These are phyloP conservation scores for Falcunculus frontatus DNA, from an alignment of 2,113 vertebrate genomes.

Conservation along the genomic window DNA sequence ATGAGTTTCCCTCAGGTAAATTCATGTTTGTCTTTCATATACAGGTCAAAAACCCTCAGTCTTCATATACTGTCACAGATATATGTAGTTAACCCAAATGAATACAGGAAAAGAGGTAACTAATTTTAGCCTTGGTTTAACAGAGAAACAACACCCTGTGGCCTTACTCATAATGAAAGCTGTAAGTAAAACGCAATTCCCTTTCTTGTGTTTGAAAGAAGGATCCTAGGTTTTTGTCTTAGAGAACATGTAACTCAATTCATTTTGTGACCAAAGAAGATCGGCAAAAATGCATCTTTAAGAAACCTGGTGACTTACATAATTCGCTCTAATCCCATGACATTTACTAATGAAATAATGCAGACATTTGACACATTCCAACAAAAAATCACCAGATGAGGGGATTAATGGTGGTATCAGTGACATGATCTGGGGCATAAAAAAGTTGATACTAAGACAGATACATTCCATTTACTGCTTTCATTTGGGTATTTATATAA, in stretches of 20 bases:
- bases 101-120: neutral
- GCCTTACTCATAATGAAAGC: neutral
- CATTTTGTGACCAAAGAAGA: neutral
- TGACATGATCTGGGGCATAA: neutral
- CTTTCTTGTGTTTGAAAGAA: neutral
- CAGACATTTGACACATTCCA: neutral
- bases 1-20: neutral
- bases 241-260: neutral
- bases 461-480: neutral
- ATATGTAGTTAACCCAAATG: neutral
- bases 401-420: neutral
- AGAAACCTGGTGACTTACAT: neutral
- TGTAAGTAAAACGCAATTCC: neutral
- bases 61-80: neutral
- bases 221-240: neutral
- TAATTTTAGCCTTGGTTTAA: neutral
- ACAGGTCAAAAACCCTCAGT: neutral
- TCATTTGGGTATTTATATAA: neutral
- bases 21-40: neutral
- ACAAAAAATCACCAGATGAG: neutral
- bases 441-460: neutral
- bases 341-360: neutral
- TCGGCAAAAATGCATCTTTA: neutral
- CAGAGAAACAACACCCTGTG: neutral
- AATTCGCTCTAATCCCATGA: neutral